Evolutionary conservation across 53 echinoderm and acorn worm species (phyloP).

Genomic region (Arbacia lixula): DNA sequence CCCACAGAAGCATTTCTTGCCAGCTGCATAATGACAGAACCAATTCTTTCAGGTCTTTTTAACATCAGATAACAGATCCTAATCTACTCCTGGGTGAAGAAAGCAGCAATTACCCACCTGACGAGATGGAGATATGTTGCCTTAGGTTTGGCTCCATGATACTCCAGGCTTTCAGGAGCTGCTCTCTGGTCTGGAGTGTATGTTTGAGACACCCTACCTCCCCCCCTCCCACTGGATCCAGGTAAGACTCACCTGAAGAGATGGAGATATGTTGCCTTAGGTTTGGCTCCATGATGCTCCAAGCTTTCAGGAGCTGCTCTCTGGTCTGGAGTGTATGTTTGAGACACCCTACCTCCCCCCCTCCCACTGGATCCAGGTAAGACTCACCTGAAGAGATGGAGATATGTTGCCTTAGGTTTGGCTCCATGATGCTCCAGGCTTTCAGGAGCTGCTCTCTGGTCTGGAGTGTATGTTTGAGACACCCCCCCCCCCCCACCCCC

Average conservation of each 20-base stretch:
- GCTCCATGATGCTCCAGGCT: not conserved
- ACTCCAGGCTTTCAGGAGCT: not conserved
- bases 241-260: constrained; percentile 95
- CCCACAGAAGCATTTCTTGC: no score
- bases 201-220: no score
- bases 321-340: constrained; percentile 82
- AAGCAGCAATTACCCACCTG: not conserved
- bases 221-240: no score
- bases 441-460: not conserved
- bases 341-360: no score
- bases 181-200: not conserved
- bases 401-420: not conserved
- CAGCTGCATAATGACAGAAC: no score
- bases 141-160: not conserved
- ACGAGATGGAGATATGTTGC: not conserved
- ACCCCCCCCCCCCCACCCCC: no score
- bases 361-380: no score
- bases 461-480: no score
- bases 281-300: constrained; percentile 85
- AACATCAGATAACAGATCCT: no score
- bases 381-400: not conserved
- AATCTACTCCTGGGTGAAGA: no score
- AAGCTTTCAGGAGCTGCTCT: constrained; percentile 86
- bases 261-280: constrained; percentile 84
- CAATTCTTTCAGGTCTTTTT: no score